Conservation (phyloP, 2,888 invertebrate species). For the Malthinus seriepunctatus region DNA sequence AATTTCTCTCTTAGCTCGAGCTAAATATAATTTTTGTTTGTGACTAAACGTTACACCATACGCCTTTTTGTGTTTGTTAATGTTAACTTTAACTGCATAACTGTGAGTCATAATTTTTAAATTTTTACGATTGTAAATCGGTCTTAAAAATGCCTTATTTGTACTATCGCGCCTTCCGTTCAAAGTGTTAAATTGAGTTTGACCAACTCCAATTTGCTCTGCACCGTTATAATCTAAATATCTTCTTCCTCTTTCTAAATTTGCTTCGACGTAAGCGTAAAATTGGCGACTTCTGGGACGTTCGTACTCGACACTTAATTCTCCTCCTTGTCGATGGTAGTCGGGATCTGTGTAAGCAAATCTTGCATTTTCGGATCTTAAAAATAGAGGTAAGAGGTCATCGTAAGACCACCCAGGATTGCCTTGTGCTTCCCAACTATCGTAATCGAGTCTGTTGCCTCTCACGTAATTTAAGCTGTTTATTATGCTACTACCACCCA, state of each 20-base stretch:
- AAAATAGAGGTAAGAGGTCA: conserved; percentile 45
- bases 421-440: conserved; percentile 33
- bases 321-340: conserved; percentile 70
- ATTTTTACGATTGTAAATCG: conserved; percentile 65
- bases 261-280: conserved; percentile 66
- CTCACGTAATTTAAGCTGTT: conserved; percentile 32
- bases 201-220: conserved; percentile 64
- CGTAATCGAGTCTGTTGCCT: conserved; percentile 31
- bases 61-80: conserved; percentile 61
- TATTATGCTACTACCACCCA: conserved; percentile 31
- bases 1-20: conserved; percentile 70
- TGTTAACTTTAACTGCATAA: conserved; percentile 68
- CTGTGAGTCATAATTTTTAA: conserved; percentile 71
- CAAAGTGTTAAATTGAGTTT: conserved; percentile 63
- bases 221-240: conserved; percentile 68
- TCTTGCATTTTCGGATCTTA: conserved; percentile 40
- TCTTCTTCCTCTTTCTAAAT: conserved; percentile 67
- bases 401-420: conserved; percentile 54
- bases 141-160: conserved; percentile 70
- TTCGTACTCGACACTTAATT: conserved; percentile 65
- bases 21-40: conserved; percentile 57
- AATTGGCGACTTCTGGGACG: conserved; percentile 60
- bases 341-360: conserved; percentile 62
- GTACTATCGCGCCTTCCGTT: conserved; percentile 61
- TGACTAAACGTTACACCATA: conserved; percentile 70